Conservation (phyloP, 30 jellyfish, hydroid and myxozoan genomes). For the Clytia hemisphaerica region DNA sequence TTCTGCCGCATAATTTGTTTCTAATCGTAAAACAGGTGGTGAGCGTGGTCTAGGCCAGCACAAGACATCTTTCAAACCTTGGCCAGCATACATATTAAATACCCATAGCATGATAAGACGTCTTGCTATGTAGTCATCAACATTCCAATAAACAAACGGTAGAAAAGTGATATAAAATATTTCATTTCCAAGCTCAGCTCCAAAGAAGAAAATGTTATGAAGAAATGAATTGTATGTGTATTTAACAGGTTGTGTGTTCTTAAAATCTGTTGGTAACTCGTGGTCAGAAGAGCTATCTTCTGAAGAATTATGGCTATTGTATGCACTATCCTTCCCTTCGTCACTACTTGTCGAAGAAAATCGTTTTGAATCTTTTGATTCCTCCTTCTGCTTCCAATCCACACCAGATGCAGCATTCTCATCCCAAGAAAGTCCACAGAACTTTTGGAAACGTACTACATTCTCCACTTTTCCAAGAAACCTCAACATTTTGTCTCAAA, state of each 20-base stretch:
- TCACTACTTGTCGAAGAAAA: constrained; percentile 5
- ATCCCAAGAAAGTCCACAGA: constrained; percentile 58
- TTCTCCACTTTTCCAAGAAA: constrained; percentile 59
- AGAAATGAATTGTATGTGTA: constrained; percentile 65
- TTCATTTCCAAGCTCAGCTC: constrained; percentile 92
- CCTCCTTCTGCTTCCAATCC: neutral
- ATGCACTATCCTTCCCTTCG: too few relatives aligned
- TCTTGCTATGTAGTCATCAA: constrained; percentile 83
- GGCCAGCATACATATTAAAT: constrained; percentile 86
- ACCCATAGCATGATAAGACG: constrained; percentile 87
- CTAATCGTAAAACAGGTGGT: constrained; percentile 83
- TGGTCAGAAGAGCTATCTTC: too few relatives aligned
- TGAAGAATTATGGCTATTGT: too few relatives aligned
- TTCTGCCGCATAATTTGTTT: constrained; percentile 71
- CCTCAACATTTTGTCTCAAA: constrained; percentile 60
- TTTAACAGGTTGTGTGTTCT: neutral
- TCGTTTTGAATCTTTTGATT: neutral
- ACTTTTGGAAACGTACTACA: constrained; percentile 71
- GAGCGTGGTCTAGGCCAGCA: constrained; percentile 97
- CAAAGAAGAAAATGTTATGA: constrained; percentile 66
- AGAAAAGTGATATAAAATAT: constrained; percentile 74
- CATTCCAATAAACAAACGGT: constrained; percentile 82
- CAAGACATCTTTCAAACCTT: constrained; percentile 75
- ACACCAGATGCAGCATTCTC: neutral
- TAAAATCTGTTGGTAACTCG: neutral